Evolutionary conservation across 2,888 invertebrate genomes (phyloP).

Genomic region (Netelia melanura): DNA sequence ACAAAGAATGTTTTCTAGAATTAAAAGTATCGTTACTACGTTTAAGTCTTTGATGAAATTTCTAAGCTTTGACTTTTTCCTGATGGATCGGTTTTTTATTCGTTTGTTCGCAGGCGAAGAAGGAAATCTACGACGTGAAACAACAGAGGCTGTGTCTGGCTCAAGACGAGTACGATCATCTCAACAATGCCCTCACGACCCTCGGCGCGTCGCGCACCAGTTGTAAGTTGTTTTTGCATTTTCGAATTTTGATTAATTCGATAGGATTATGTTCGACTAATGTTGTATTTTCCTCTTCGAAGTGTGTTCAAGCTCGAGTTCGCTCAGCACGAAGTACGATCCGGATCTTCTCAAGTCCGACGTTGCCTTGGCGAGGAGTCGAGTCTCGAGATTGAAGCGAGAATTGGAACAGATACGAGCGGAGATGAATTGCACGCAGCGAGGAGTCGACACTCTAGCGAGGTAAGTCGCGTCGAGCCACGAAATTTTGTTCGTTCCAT

Average conservation of each 20-base stretch:
- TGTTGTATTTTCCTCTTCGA: background rate
- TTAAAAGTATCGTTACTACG: background rate
- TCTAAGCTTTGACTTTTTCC: slow-evolving; percentile 9
- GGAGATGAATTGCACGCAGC: slow-evolving; percentile 96
- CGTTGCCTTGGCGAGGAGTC: slow-evolving; percentile 94
- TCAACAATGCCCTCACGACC: slow-evolving; percentile 93
- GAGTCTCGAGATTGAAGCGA: slow-evolving; percentile 94
- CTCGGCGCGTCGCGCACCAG: slow-evolving; percentile 96
- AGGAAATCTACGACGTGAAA: slow-evolving; percentile 98
- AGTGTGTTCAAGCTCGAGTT: slow-evolving; percentile 96
- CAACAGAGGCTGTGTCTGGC: slow-evolving; percentile 96
- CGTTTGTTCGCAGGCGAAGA: slow-evolving; percentile 91
- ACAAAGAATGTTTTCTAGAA: background rate
- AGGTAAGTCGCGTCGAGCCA: slow-evolving; percentile 89
- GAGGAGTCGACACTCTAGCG: slow-evolving; percentile 96
- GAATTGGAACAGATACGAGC: slow-evolving; percentile 96
- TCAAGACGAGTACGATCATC: slow-evolving; percentile 97
- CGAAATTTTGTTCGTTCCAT: background rate
- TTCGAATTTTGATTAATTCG: slow-evolving; percentile 10
- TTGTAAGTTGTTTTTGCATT: slow-evolving; percentile 88
- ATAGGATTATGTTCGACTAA: background rate
- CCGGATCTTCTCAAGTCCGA: slow-evolving; percentile 97
- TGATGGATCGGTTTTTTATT: slow-evolving; percentile 7
- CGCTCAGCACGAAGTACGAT: slow-evolving; percentile 96
- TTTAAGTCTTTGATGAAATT: background rate